Base-by-base conservation (phyloP, 1,140 invertebrate species). In the Daktulosphaira vitifoliae region DNA sequence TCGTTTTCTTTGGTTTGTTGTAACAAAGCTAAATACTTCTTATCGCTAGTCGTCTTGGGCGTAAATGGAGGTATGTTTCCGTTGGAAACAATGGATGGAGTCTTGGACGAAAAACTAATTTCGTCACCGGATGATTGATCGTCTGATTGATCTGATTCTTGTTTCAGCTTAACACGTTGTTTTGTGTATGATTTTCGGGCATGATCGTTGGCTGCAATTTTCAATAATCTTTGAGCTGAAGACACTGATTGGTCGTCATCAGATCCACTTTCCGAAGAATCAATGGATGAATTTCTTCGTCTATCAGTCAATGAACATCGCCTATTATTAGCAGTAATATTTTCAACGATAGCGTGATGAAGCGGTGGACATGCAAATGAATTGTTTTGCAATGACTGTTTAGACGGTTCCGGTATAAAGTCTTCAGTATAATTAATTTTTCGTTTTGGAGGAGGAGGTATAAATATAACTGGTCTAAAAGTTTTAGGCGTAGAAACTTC, bases 21-120 rank as follows among this genome's bases (percentile, higher is more conserved):
- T 68, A 92, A 84, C 66, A 92, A 85, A 0, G 88, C 87, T 33
- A 90, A 73, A 70, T 91, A 91, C 73, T 91, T 92, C 29, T 81
- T 78, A 74, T 91, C 89, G 66, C 87, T 90, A 62, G 89, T 88
- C 0, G 89, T 91, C 74, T 86, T 89, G 0, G 88, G 86, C 68
- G 84, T 79, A 69, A 91, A 89, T 0, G 79, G 77, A 1, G 85
- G 85, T 37, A 54, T 23, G 13, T 38, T 50, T 3, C 39, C 51
- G 4, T n/a, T 5, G 85, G 42, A 4, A 8, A 18, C 33, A 20
- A 22, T 18, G 20, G 50, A 11, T 5, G 33, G 9, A 11, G 5
- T 18, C 5, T 33, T 33, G 5, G 29, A 33, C 5, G 5, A 33
- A 11, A 6, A 6, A 33, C 29, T 33, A 11, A 6, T 9, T 18